phyloP scores from a whole-genome alignment of 2,797 vertebrate species.

The Acanthornis magna region DNA sequence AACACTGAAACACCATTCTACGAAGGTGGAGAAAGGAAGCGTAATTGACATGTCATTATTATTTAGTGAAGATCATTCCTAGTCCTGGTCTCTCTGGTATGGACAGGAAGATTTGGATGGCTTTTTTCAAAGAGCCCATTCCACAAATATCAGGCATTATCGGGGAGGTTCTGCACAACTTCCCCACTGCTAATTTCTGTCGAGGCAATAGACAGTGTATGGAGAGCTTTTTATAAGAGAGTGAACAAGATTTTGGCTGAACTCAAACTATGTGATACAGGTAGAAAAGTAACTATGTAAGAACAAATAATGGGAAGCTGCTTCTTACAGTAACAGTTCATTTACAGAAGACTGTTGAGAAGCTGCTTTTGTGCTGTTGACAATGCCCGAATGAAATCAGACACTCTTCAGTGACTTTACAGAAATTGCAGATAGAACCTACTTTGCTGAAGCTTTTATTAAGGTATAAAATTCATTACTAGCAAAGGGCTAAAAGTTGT shows the following conservation, averaged over 20 bases:
- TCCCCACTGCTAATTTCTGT: not conserved
- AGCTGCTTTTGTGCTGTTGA: slow-evolving; percentile 41
- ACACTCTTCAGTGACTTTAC: not conserved
- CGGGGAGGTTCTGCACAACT: not conserved
- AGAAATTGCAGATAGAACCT: not conserved
- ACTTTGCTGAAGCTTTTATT: not conserved
- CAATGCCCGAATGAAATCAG: not conserved
- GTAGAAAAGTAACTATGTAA: not conserved
- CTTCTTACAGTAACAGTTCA: slow-evolving; percentile 17
- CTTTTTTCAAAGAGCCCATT: not conserved
- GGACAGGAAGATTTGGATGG: not conserved
- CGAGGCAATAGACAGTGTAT: not conserved
- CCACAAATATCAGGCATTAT: not conserved
- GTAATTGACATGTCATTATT: not conserved
- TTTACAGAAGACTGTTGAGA: not conserved
- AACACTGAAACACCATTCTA: not conserved
- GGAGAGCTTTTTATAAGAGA: not conserved
- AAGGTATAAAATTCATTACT: slow-evolving; percentile 5
- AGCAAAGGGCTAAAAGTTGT: not conserved
- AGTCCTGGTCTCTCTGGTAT: not conserved
- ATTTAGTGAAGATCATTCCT: not conserved
- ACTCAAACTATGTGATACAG: not conserved
- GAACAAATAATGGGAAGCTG: slow-evolving; percentile 2
- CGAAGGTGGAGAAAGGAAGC: not conserved
- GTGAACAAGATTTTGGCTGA: not conserved